These are phyloP conservation scores for Pagrus major DNA, from an alignment of 2,113 vertebrate genomes.

Conservation along the genomic window DNA sequence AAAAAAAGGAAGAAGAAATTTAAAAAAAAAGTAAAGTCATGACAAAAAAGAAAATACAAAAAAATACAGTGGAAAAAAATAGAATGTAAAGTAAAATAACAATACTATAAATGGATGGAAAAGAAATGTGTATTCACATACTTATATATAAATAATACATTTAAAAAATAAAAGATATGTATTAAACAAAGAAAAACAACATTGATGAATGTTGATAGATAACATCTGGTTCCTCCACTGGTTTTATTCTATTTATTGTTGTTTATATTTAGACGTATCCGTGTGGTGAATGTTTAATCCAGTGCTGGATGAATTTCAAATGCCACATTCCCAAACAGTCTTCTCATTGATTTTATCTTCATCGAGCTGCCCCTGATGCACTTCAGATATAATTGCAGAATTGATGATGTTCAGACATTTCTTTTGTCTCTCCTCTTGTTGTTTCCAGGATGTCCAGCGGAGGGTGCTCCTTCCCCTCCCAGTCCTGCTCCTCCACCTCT, in stretches of 20 bases:
- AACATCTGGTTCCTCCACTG: not conserved
- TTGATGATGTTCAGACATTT: not conserved
- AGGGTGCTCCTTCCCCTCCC: conserved; percentile 79
- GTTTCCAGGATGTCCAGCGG: conserved; percentile 81
- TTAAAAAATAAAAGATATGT: not conserved
- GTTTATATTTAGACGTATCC: not conserved
- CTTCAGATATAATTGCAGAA: not conserved
- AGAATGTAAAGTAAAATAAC: no score
- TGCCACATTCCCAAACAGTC: not conserved
- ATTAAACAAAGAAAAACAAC: not conserved
- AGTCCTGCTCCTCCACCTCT: conserved; percentile 69
- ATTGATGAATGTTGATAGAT: not conserved
- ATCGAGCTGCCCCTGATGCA: not conserved
- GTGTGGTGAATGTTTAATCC: not conserved
- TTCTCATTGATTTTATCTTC: not conserved
- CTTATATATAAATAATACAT: not conserved
- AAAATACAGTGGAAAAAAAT: no score
- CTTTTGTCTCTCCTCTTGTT: conserved; percentile 27
- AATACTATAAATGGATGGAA: no score
- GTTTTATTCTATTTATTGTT: not conserved
- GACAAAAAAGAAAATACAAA: no score
- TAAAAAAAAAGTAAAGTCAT: no score
- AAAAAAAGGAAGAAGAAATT: not conserved
- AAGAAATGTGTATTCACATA: no score
- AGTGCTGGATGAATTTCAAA: not conserved